Conservation (phyloP, 2,113 vertebrate genomes). For the Petrocephalus microphthalmus region DNA sequence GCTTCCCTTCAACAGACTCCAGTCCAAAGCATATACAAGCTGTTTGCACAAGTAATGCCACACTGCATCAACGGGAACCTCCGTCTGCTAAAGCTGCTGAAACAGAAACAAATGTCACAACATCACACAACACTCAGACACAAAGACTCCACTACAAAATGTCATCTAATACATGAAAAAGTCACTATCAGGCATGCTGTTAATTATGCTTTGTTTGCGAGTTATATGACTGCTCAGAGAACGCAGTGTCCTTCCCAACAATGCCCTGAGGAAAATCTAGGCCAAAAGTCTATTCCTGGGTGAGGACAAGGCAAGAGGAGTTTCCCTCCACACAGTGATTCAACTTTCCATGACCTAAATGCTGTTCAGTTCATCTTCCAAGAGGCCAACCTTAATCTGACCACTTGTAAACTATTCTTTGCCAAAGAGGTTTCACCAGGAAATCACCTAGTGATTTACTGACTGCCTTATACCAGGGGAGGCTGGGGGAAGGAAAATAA, state of each 20-base stretch:
- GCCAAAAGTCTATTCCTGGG: slow-evolving; percentile 33
- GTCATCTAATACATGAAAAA: neutral
- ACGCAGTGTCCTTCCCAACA: neutral
- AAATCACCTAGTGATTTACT: slow-evolving; percentile 3
- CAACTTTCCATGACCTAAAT: slow-evolving; percentile 27
- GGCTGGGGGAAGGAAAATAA: no score
- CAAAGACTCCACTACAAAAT: neutral
- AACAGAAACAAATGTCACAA: neutral
- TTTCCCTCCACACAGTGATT: slow-evolving; percentile 23
- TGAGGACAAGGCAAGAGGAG: slow-evolving; percentile 18
- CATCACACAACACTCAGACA: neutral
- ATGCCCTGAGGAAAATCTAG: slow-evolving; percentile 16
- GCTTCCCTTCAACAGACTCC: neutral
- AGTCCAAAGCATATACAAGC: neutral
- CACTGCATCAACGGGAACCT: neutral
- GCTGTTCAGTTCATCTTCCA: slow-evolving; percentile 1
- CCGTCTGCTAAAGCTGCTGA: neutral
- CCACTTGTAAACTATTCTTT: slow-evolving; percentile 23
- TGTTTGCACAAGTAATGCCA: neutral
- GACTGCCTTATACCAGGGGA: neutral
- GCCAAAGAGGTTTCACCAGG: slow-evolving; percentile 10
- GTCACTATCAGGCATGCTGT: neutral
- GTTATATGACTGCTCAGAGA: neutral
- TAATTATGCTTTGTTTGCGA: neutral
- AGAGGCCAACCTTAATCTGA: slow-evolving; percentile 9